Base-by-base conservation (phyloP, 2,797 vertebrate genomes). In the Nyctibius grandis region DNA sequence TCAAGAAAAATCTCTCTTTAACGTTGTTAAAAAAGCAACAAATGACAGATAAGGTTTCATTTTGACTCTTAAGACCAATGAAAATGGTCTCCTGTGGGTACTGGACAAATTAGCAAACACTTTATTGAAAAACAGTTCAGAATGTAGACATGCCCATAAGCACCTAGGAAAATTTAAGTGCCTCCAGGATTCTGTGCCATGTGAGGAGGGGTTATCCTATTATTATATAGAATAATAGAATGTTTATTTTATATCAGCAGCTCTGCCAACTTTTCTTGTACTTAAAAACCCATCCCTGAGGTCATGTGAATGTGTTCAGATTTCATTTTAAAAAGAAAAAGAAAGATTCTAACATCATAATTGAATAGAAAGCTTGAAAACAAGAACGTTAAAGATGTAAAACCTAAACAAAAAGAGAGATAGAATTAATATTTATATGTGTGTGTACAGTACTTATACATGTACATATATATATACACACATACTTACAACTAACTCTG, bases 41-140 rank as follows among this genome's bases (percentile, higher is more conserved):
- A 53, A 88, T 65, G 23, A 33, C 42, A 88, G 33, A 82, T 29
- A 87, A 85, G 14, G 9, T 75, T 94, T 85, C 33, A 40, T 91
- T 93, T 78, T 91, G 51, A 79, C 36, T 81, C 51, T 79, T 85
- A 92, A 67, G 23, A 63, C 54, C 53, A 57, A 12, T 34, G 54
- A 76, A 91, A 86, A 89, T 23, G 4, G 12, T 89, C 47, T 80
- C 53, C 33, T 77, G 53, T 88, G 57, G 16, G 15, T 88, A 85
- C 42, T 77, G 23, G 60, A 77, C 28, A 94, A 95, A 97, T 93
- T 84, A 94, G 67, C 34, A 88, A 95, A 91, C 29, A 73, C 45
- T 64, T 76, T 89, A 85, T 63, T 85, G 91, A 93, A 91, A 89
- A 33, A 73, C 63, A 65, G 42, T 51, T 91, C 33, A 81, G 75